Evolutionary conservation across 1,140 invertebrate species (phyloP).

Genomic region (Drosophila eugracilis): DNA sequence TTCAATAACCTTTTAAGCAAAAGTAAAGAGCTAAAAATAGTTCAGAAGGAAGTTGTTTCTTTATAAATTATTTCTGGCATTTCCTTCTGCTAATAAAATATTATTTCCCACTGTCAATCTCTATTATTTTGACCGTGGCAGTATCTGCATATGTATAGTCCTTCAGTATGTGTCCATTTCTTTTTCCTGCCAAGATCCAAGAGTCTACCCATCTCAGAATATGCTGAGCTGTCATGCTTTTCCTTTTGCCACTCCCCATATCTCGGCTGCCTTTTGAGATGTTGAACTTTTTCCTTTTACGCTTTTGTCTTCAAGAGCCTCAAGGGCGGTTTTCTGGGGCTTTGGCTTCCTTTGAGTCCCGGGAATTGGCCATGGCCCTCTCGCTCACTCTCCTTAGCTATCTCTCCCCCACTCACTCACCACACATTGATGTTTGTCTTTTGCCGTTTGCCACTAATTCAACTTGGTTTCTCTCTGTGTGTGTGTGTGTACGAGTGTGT

Average conservation of each 20-base stretch:
- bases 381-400: background rate
- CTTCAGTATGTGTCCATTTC: constrained; percentile 11
- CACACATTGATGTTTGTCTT: constrained; percentile 59
- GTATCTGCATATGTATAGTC: constrained; percentile 26
- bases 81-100: too few species aligned
- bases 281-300: constrained; percentile 42
- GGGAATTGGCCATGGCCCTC: constrained; percentile 19
- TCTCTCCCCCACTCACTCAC: constrained; percentile 1
- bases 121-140: constrained; percentile 3
- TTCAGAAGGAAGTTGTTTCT: too few species aligned
- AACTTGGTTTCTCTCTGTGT: constrained; percentile 25
- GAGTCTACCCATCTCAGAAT: constrained; percentile 42
- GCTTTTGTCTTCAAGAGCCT: constrained; percentile 39
- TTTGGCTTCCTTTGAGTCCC: constrained; percentile 37
- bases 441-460: constrained; percentile 59
- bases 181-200: constrained; percentile 9
- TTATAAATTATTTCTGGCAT: too few species aligned
- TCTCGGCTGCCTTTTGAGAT: constrained; percentile 28
- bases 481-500: too few species aligned
- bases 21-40: too few species aligned
- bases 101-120: background rate
- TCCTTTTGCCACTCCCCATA: constrained; percentile 6
- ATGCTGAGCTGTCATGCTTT: constrained; percentile 47
- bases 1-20: too few species aligned
- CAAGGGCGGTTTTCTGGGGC: constrained; percentile 18